Conservation (phyloP, 2,113 vertebrate genomes). For the Zapornia atra region DNA sequence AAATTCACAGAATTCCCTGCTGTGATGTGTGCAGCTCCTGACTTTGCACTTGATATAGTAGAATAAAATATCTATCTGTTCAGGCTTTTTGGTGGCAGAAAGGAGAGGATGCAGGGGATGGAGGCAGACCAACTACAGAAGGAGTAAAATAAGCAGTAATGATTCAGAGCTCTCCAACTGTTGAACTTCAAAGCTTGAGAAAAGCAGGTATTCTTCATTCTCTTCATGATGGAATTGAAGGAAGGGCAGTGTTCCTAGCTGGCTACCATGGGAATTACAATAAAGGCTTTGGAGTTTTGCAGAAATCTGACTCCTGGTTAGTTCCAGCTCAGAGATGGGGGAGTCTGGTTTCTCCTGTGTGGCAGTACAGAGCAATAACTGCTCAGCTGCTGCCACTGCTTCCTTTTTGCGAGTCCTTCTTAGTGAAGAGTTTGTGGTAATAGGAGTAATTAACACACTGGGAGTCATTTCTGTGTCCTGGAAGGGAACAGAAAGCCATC, state of each 20-base stretch:
- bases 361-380: slow-evolving; percentile 37
- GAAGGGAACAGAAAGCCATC: slow-evolving; percentile 77
- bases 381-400: slow-evolving; percentile 58
- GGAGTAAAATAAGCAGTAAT: neutral
- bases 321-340: neutral
- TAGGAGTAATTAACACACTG: slow-evolving; percentile 81
- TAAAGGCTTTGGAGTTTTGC: slow-evolving; percentile 34
- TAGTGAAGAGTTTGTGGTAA: slow-evolving; percentile 79
- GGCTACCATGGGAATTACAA: slow-evolving; percentile 34
- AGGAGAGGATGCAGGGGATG: rapidly evolving
- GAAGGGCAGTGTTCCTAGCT: slow-evolving; percentile 11
- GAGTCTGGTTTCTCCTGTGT: slow-evolving; percentile 16
- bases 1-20: neutral
- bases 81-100: neutral
- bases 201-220: slow-evolving; percentile 27
- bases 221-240: slow-evolving; percentile 13
- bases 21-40: neutral
- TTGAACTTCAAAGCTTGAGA: slow-evolving; percentile 7
- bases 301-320: slow-evolving; percentile 7
- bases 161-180: slow-evolving; percentile 2
- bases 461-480: slow-evolving; percentile 77
- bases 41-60: neutral
- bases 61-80: neutral
- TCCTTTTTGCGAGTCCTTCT: slow-evolving; percentile 68
- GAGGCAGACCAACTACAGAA: neutral